These are phyloP conservation scores for Accipiter cooperii DNA, from an alignment of 2,113 vertebrate genomes.

Conservation along the genomic window DNA sequence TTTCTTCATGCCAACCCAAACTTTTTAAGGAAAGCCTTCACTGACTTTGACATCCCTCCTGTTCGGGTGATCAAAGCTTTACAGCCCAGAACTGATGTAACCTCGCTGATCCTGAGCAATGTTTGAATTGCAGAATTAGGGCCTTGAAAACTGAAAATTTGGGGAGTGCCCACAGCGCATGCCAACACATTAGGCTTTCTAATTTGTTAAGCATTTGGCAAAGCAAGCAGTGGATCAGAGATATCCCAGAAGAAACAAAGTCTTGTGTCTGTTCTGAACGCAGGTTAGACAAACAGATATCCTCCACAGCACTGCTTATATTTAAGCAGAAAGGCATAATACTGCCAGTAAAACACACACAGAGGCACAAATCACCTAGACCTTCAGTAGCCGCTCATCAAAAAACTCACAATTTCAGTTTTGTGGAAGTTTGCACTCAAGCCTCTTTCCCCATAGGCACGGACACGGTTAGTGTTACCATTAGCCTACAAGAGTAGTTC, in stretches of 20 bases:
- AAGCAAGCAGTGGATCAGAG: neutral
- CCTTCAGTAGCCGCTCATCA: neutral
- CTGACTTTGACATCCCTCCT: neutral
- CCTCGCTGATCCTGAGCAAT: neutral
- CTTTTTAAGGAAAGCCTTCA: neutral
- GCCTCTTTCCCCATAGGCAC: neutral
- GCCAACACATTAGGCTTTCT: slow-evolving; percentile 10
- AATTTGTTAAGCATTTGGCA: slow-evolving; percentile 21
- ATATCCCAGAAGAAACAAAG: neutral
- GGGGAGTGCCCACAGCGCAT: neutral
- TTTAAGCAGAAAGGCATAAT: neutral
- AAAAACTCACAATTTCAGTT: neutral
- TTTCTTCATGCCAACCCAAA: neutral
- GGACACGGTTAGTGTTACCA: neutral
- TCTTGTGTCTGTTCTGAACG: neutral
- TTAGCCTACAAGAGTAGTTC: neutral
- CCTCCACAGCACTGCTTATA: neutral
- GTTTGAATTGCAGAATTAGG: neutral
- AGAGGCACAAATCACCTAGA: neutral
- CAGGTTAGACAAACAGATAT: neutral
- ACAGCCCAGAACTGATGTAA: neutral
- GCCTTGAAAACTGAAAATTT: neutral
- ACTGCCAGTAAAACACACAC: neutral
- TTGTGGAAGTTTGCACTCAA: neutral
- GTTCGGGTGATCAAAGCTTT: neutral